These are phyloP conservation scores for Colostygia pectinataria DNA, from an alignment of 2,888 invertebrate genomes.

Conservation along the genomic window DNA sequence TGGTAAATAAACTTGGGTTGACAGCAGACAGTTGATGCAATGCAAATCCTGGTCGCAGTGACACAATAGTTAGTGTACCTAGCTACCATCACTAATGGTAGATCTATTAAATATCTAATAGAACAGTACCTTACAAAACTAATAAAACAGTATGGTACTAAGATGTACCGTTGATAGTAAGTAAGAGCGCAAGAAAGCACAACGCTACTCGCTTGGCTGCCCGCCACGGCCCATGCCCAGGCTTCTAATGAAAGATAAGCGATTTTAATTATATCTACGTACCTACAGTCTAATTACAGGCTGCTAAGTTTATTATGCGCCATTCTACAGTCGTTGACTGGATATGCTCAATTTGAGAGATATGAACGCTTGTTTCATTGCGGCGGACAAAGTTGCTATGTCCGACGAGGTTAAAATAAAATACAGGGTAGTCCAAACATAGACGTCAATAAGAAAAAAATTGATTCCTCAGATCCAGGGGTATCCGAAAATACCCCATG, in stretches of 20 bases:
- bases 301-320: slow-evolving; percentile 48
- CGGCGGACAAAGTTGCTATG: slow-evolving; percentile 22
- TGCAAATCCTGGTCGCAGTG: too few species aligned
- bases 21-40: too few species aligned
- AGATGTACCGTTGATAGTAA: slow-evolving; percentile 64
- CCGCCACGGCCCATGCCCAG: slow-evolving; percentile 55
- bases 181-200: slow-evolving; percentile 62
- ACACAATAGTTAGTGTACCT: too few species aligned
- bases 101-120: too few species aligned
- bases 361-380: slow-evolving; percentile 39
- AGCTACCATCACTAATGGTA: too few species aligned
- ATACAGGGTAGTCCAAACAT: too few species aligned
- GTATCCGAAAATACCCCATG: too few species aligned
- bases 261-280: slow-evolving; percentile 69
- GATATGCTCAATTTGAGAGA: slow-evolving; percentile 61
- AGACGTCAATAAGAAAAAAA: too few species aligned
- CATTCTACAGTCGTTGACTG: slow-evolving; percentile 46
- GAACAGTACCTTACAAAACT: too few species aligned
- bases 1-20: too few species aligned
- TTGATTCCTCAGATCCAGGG: too few species aligned
- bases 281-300: slow-evolving; percentile 49
- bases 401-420: background rate
- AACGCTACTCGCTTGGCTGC: slow-evolving; percentile 51
- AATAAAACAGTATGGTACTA: slow-evolving; percentile 57
- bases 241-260: slow-evolving; percentile 66